phyloP scores from a whole-genome alignment of 2,797 vertebrate species.

The Gallinago solitaria region DNA sequence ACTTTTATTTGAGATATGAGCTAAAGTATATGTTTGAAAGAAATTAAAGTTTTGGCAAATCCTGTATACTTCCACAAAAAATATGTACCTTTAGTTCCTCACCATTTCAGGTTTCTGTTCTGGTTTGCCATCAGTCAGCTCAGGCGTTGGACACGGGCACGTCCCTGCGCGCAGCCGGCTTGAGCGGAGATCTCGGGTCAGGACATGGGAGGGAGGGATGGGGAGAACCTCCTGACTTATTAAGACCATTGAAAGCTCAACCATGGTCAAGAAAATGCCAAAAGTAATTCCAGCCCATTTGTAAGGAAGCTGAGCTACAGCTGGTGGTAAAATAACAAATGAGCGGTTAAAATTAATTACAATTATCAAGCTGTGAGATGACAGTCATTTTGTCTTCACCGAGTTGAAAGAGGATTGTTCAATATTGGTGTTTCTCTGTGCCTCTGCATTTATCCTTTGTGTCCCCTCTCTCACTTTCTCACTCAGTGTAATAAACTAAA shows the following conservation, averaged over 20 bases:
- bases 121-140: neutral
- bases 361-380: neutral
- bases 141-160: neutral
- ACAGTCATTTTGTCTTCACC: neutral
- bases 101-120: neutral
- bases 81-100: neutral
- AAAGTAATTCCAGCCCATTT: neutral
- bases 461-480: neutral
- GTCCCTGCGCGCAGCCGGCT: neutral
- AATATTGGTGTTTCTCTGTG: neutral
- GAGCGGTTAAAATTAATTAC: neutral
- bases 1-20: neutral
- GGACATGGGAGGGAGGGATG: fast-evolving
- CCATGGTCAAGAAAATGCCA: neutral
- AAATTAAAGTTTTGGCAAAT: neutral
- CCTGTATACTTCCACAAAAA: neutral
- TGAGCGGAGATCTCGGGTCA: neutral
- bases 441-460: neutral
- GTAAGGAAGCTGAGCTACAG: neutral
- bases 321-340: neutral
- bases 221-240: neutral
- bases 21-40: neutral
- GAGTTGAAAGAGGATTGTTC: neutral
- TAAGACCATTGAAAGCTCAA: neutral
- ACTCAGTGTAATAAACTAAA: slow-evolving; percentile 39